Conservation (phyloP, 2,888 invertebrate genomes). For the Galeruca laticollis region DNA sequence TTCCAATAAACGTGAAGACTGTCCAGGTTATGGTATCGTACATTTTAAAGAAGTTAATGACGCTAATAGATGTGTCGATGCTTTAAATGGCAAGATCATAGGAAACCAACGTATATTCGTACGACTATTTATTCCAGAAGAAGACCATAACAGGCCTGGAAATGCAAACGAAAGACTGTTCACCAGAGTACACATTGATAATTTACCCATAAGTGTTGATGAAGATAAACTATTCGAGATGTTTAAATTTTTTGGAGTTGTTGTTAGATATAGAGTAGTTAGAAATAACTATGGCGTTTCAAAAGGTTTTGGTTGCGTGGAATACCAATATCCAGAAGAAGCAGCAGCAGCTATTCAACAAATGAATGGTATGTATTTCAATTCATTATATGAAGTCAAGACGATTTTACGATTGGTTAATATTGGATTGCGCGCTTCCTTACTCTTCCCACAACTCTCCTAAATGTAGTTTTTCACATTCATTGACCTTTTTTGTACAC, state of each 20-base stretch:
- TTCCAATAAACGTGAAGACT: neutral
- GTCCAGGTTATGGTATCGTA: neutral
- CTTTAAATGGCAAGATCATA: neutral
- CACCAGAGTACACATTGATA: neutral
- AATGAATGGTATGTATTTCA: neutral
- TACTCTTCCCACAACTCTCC: no score
- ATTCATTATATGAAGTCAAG: no score
- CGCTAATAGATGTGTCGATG: neutral
- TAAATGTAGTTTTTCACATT: no score
- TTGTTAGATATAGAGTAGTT: neutral
- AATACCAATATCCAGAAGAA: neutral
- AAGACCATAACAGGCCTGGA: neutral
- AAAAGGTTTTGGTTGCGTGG: neutral
- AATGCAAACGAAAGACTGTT: neutral
- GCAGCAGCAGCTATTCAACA: neutral
- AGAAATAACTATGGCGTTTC: neutral
- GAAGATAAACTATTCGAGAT: neutral
- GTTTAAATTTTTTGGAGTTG: neutral
- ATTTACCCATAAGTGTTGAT: neutral
- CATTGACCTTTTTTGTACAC: no score
- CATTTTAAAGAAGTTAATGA: neutral
- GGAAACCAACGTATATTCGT: neutral
- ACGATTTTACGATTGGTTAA: no score
- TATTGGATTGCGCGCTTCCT: no score
- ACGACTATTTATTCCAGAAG: neutral